Evolutionary conservation across 2,888 invertebrate species (phyloP).

Genomic region (Ypsolopha scabrella): DNA sequence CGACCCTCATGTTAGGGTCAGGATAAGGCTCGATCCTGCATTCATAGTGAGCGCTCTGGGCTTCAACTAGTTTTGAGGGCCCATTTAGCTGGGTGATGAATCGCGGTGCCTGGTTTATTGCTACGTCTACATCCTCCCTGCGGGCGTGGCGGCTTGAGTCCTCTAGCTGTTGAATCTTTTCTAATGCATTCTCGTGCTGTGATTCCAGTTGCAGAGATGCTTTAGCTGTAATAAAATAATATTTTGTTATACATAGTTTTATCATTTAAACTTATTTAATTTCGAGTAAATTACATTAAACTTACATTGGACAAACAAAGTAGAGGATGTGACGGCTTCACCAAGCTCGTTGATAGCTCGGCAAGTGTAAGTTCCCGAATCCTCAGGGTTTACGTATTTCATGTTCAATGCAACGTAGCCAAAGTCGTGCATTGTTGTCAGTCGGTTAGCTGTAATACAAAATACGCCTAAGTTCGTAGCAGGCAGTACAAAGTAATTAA

Average conservation of each 20-base stretch:
- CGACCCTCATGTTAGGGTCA: slow-evolving; percentile 88
- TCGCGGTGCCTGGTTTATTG: slow-evolving; percentile 84
- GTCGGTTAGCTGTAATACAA: slow-evolving; percentile 78
- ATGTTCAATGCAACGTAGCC: slow-evolving; percentile 96
- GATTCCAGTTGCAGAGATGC: slow-evolving; percentile 89
- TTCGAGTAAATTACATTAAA: slow-evolving; percentile 13
- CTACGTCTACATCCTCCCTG: slow-evolving; percentile 83
- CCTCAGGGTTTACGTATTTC: slow-evolving; percentile 95
- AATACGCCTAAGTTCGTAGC: neutral
- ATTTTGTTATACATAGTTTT: neutral
- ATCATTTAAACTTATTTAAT: neutral
- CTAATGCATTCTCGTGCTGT: slow-evolving; percentile 89
- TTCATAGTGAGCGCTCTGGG: slow-evolving; percentile 93
- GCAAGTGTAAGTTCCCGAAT: slow-evolving; percentile 97
- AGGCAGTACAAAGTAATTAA: neutral
- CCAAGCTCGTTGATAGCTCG: slow-evolving; percentile 93
- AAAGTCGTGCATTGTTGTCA: slow-evolving; percentile 97
- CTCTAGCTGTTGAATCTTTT: slow-evolving; percentile 89
- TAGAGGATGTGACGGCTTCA: slow-evolving; percentile 95
- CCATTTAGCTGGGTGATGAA: slow-evolving; percentile 90
- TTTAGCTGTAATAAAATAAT: slow-evolving; percentile 72
- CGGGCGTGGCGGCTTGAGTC: slow-evolving; percentile 84
- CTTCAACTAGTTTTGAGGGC: slow-evolving; percentile 86
- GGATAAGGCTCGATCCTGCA: slow-evolving; percentile 94
- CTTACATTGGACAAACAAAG: slow-evolving; percentile 88